Percentiles rank a stretch among this genome's conserved stretches.
Evolutionary conservation across 2,113 vertebrate species (phyloP).

Genomic region (Bos indicus): DNA sequence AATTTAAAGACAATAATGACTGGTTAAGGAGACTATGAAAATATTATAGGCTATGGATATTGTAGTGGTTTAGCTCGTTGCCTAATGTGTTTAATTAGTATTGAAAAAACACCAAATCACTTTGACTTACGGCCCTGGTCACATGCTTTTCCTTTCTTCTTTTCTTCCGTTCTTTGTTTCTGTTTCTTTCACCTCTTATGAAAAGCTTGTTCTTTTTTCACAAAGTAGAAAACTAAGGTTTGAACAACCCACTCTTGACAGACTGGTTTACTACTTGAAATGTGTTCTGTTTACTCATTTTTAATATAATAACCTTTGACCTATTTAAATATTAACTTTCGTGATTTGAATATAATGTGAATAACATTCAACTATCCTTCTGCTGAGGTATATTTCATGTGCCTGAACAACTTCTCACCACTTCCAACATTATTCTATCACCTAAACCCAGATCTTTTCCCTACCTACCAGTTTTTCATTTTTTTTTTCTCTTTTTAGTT

Average conservation of each 20-base stretch:
- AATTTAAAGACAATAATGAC: background rate
- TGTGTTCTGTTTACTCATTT: constrained; percentile 14
- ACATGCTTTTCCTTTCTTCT: background rate
- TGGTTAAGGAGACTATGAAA: background rate
- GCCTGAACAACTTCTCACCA: background rate
- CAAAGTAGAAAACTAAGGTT: background rate
- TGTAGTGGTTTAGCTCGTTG: background rate
- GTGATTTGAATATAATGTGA: constrained; percentile 4
- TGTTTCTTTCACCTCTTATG: background rate
- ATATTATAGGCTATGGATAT: background rate
- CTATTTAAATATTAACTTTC: background rate
- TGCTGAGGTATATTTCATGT: background rate
- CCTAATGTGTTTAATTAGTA: constrained; percentile 63
- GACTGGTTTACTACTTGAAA: background rate
- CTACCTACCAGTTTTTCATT: background rate
- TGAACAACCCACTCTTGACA: background rate
- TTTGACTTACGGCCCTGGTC: constrained; percentile 37
- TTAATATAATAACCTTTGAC: background rate
- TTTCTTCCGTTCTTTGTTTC: background rate
- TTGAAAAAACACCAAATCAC: constrained; percentile 22
- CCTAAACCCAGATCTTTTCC: background rate
- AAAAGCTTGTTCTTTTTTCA: background rate
- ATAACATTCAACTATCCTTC: constrained; percentile 21
- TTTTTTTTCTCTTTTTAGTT: background rate
- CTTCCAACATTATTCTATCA: background rate